Evolutionary conservation across 2,113 vertebrate species (phyloP), one percentile per base, ranked within the genome.

Genomic region (Chionomys nivalis): DNA sequence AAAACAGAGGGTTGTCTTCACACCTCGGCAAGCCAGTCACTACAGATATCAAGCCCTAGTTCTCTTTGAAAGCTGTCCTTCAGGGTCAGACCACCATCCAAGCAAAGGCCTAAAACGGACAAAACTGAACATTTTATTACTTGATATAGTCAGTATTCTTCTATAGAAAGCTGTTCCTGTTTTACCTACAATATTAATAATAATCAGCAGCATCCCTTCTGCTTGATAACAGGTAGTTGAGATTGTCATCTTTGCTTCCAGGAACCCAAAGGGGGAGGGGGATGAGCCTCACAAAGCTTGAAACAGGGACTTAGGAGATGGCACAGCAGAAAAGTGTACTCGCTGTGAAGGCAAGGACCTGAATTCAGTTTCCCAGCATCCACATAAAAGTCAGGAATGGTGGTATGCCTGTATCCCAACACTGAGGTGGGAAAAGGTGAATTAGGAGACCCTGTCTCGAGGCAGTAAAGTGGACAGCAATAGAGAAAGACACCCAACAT

Each of bases 1-100:
- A 79, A 49, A 52, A 73, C 13, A 89, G 44, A 90, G 68, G 1
- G 95, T 55, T 78, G 23, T 70, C 52, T 90, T n/a, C 68, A 87
- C 92, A 95, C 47, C n/a, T 73, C 16, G 39, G 31, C 55, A 42
- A 26, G 75, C 66, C n/a, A 87, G 92, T 96, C 70, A 87, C 65
- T 66, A 94, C 7, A 87, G 28, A 96, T 92, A 78, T 2, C 26
- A 82, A 82, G 42, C 10, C 55, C 72, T 39, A 96, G 17, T 78
- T 90, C 33, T 31, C 14, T 86, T 63, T 94, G 72, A 39, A 73
- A 65, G 49, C 49, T 89, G 73, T 79, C 65, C 47, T 86, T 52
- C 19, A 77, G 79, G n/a, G 4, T 86, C 26, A 92, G 86, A 33
- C 21, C 36, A 87, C 21, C 87, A 79, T 39, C 93, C 39, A 68